Percentiles rank a stretch among this genome's conserved stretches.
These are phyloP conservation scores for Sternotherus odoratus DNA, from an alignment of 2,797 vertebrate species.

Conservation along the genomic window DNA sequence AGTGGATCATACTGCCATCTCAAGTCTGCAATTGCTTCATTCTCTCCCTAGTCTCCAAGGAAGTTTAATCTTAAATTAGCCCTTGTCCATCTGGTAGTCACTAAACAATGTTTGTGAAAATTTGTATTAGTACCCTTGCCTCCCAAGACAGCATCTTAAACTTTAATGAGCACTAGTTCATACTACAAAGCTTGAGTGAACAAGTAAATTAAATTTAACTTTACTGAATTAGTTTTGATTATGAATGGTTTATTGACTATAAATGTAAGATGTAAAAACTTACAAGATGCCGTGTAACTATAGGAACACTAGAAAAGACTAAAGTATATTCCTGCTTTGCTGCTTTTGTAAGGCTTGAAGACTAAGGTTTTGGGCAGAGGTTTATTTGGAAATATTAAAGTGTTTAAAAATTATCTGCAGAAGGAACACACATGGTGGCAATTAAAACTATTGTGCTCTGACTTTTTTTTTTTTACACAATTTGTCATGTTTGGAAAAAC, in stretches of 20 bases:
- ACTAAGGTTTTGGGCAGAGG: constrained; percentile 35
- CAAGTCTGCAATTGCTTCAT: constrained; percentile 55
- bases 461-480: constrained; percentile 74
- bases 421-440: constrained; percentile 70
- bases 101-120: constrained; percentile 38
- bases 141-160: constrained; percentile 45
- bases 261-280: constrained; percentile 2
- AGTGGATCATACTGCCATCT: constrained; percentile 43
- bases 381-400: constrained; percentile 55
- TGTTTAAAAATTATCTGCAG: constrained; percentile 64
- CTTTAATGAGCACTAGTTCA: constrained; percentile 16
- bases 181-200: constrained; percentile 21
- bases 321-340: constrained; percentile 65
- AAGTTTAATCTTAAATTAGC: constrained; percentile 14
- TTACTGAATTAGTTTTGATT: constrained; percentile 26
- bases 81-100: constrained; percentile 11
- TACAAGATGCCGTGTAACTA: constrained; percentile 51
- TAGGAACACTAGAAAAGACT: constrained; percentile 61
- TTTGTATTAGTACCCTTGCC: constrained; percentile 18
- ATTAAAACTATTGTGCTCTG: constrained; percentile 76
- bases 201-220: constrained; percentile 45
- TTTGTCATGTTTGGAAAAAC: constrained; percentile 80
- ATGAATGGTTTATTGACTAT: constrained; percentile 19
- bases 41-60: constrained; percentile 47
- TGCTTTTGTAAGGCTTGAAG: neutral